A percentile compares a stretch with the other conserved stretches of the same genome.
Conservation (phyloP, 2,888 invertebrate genomes). For the Spatulosminthurus flaviceps region DNA sequence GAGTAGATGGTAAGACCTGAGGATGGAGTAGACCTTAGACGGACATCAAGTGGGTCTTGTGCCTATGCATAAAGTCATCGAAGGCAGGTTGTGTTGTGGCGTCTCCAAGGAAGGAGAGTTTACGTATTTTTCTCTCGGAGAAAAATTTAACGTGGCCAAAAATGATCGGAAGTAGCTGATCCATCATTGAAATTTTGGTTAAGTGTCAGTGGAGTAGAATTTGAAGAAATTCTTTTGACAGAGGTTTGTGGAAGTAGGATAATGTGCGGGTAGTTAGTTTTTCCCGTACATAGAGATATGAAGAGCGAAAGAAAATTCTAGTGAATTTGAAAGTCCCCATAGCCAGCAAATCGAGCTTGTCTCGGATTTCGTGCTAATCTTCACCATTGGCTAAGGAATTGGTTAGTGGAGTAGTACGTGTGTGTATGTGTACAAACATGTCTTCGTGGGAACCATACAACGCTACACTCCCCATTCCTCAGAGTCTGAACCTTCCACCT, state of each 20-base stretch:
- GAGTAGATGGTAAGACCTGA: background rate
- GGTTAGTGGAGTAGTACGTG: background rate
- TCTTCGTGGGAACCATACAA: conserved; percentile 51
- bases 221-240: conserved; percentile 3
- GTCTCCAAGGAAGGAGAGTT: conserved; percentile 60
- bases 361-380: conserved; percentile 18
- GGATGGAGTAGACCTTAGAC: background rate
- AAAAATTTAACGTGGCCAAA: conserved; percentile 59
- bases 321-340: conserved; percentile 4
- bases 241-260: conserved; percentile 42
- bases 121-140: conserved; percentile 57
- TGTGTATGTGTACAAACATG: conserved; percentile 32
- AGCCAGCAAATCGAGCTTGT: background rate
- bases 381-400: background rate
- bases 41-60: background rate
- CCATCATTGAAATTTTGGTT: conserved; percentile 25
- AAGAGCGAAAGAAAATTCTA: background rate
- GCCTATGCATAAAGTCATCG: conserved; percentile 11
- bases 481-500: conserved; percentile 40
- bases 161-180: conserved; percentile 18
- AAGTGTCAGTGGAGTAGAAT: conserved; percentile 5
- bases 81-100: conserved; percentile 60
- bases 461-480: conserved; percentile 25
- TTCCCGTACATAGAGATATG: background rate
- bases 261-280: background rate